Evolutionary conservation across 2,888 invertebrate genomes (phyloP).

Genomic region (Iselma pallidipennis): DNA sequence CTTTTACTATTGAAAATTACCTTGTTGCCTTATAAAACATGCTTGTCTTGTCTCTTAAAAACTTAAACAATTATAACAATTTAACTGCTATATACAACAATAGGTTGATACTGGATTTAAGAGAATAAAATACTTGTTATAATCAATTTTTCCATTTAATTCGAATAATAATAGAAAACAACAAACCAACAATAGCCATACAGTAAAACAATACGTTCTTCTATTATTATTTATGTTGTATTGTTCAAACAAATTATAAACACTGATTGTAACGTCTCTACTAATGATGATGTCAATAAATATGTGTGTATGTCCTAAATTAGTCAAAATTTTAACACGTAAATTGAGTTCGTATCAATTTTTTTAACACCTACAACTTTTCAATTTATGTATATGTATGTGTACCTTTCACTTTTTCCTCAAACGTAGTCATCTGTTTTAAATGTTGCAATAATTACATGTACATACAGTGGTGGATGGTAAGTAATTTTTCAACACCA

Average conservation of each 20-base stretch:
- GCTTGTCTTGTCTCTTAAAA: neutral
- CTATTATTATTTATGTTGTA: conserved; percentile 23
- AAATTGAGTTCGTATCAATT: too few species aligned
- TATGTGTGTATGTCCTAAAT: neutral
- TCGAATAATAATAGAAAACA: neutral
- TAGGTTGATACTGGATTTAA: neutral
- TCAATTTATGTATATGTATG: too few species aligned
- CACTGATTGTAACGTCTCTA: neutral
- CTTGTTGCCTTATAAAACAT: too few species aligned
- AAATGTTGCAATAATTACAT: neutral
- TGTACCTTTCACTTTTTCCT: conserved; percentile 1
- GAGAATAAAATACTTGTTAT: neutral
- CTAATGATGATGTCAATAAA: conserved; percentile 2
- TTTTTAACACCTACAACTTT: neutral
- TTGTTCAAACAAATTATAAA: conserved; percentile 22
- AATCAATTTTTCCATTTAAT: neutral
- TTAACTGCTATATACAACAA: conserved; percentile 2
- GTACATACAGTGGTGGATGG: neutral
- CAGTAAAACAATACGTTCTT: conserved; percentile 23
- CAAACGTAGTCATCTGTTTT: neutral
- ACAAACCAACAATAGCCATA: neutral
- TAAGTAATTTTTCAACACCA: neutral
- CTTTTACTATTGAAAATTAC: conserved; percentile 19
- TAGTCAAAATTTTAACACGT: neutral
- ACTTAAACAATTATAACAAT: neutral